These are phyloP conservation scores for Ectemnius lituratus DNA, from an alignment of 2,888 invertebrate genomes.

Conservation along the genomic window DNA sequence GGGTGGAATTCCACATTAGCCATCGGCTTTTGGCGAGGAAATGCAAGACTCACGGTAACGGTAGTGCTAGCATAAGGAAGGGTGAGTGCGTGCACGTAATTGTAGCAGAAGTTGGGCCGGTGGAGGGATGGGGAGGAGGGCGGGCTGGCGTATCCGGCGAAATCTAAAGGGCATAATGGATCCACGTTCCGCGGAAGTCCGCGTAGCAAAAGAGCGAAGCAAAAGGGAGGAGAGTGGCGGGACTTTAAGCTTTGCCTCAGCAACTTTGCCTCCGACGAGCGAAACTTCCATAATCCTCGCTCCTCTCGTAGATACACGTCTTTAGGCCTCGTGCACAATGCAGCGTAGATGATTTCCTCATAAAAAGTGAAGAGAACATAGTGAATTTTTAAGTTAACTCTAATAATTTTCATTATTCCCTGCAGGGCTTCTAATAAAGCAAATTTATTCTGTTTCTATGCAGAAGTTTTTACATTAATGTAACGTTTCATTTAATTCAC, in stretches of 20 bases:
- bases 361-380: too few species aligned
- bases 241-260: conserved; percentile 56
- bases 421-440: too few species aligned
- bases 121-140: conserved; percentile 12
- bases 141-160: conserved; percentile 26
- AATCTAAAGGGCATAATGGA: conserved; percentile 54
- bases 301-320: conserved; percentile 47
- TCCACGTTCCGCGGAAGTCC: conserved; percentile 33
- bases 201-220: conserved; percentile 31
- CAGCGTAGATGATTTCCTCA: too few species aligned
- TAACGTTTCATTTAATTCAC: too few species aligned
- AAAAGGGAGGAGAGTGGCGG: conserved; percentile 33
- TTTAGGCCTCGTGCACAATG: conserved; percentile 21
- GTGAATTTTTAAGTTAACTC: too few species aligned
- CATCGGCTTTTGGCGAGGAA: too few species aligned
- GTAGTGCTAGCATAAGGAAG: background rate
- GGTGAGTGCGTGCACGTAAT: conserved; percentile 8
- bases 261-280: conserved; percentile 55
- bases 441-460: too few species aligned
- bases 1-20: too few species aligned
- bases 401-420: too few species aligned
- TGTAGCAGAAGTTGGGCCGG: background rate
- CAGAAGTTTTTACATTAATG: too few species aligned
- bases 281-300: conserved; percentile 60
- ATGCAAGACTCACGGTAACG: too few species aligned